Evolutionary conservation across 2,113 vertebrate genomes (phyloP).

Genomic region (Brachirus orientalis): DNA sequence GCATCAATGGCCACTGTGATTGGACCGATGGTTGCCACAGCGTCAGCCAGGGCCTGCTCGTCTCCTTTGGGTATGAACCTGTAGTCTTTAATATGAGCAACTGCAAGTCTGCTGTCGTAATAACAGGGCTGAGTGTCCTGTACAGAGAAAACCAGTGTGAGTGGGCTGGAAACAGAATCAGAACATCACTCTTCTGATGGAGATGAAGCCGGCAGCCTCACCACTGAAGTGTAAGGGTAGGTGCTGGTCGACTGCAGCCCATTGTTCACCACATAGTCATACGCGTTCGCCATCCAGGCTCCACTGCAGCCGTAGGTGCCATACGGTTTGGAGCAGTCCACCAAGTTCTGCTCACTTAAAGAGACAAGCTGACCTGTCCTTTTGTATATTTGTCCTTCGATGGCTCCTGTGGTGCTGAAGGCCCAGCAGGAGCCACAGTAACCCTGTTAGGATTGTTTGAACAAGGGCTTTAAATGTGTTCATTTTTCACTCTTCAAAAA

Average conservation of each 20-base stretch:
- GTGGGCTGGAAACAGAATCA: background rate
- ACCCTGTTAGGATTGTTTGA: constrained; percentile 63
- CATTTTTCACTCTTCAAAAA: background rate
- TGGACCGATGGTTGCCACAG: constrained; percentile 81
- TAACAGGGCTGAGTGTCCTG: constrained; percentile 82
- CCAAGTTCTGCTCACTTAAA: constrained; percentile 83
- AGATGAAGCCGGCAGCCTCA: constrained; percentile 27
- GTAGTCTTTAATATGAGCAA: constrained; percentile 79
- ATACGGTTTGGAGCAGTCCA: constrained; percentile 81
- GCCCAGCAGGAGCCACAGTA: constrained; percentile 86
- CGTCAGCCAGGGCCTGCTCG: constrained; percentile 82
- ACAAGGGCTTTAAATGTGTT: background rate
- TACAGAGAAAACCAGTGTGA: constrained; percentile 3
- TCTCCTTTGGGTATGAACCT: constrained; percentile 80
- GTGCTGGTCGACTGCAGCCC: constrained; percentile 74
- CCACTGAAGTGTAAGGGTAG: constrained; percentile 83
- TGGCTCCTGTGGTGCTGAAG: constrained; percentile 84
- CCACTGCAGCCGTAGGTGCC: constrained; percentile 83
- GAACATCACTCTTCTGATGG: background rate
- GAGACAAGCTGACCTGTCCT: constrained; percentile 78
- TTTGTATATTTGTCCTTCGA: constrained; percentile 82
- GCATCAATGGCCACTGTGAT: constrained; percentile 84
- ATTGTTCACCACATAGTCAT: constrained; percentile 80
- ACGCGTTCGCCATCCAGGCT: constrained; percentile 83
- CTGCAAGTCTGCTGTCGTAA: constrained; percentile 73